Base-by-base conservation (phyloP, 2,797 vertebrate species). In the Onychomys arenicola region DNA sequence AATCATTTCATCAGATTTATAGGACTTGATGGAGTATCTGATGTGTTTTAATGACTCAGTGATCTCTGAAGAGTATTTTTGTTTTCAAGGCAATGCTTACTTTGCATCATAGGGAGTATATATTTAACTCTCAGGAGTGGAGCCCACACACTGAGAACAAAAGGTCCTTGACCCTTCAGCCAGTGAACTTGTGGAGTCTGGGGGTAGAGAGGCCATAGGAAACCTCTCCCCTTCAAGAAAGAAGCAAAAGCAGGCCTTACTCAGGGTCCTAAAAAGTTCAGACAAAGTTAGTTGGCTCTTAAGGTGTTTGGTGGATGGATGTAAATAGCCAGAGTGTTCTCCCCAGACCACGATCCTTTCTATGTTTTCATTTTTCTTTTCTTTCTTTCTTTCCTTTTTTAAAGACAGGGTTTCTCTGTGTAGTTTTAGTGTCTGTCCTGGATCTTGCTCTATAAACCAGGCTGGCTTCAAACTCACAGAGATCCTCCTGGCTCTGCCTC, bases 71-170 rank as follows among this genome's bases (percentile, higher is more conserved):
- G 67, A 88, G 19, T 86, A 14, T 92, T 95, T 89, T 89, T 82
- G 34, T 91, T 92, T 96, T 92, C n/a, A 93, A 78, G 81, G 90
- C 55, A 91, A 88, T 78, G 23, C 27, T 84, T 94, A 3, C 27
- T 29, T 85, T 90, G 63, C 19, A 14, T 77, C 29, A 27, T 46
- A n/a, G 65, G 43, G 65, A 92, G 59, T 5, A 3, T 78, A 2
- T 90, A 67, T 89, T 89, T 76, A 80, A 52, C 52, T 17, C 32
- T 78, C 17, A 91, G 57, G 40, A 59, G 13, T 43, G 34, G 52
- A 32, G 6, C 13, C 10, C 37, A 52, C 34, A 85, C 8, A 65
- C 86, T 89, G 67, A 90, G 77, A 82, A 80, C 43, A 55, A 19
- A 37, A 14, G 55, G n/a, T 40, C 27, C 16, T 71, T 77, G 80